Base-by-base conservation (phyloP, 2,113 vertebrate genomes). In the Podiceps cristatus region DNA sequence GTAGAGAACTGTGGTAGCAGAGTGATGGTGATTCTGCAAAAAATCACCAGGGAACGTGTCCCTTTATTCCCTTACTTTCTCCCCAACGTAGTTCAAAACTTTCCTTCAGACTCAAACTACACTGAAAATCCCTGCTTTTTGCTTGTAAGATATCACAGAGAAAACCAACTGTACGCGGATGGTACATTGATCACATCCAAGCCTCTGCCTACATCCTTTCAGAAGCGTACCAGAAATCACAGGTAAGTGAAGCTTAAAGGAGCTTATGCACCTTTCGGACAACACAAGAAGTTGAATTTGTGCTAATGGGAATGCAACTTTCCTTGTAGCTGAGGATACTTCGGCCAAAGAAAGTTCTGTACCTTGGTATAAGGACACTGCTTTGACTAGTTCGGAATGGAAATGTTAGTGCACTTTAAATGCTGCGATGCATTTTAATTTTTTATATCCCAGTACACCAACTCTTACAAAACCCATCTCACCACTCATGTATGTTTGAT, bases 121-220 rank as follows among this genome's bases (percentile, higher is more conserved):
- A 27, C 4, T 28, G 49, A 29, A 75, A 81, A 81, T 71, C 37
- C 47, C 71, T 81, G 50, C 3, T 22, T 89, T 93, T 85, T 78
- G 47, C 56, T 78, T 93, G 37, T 13, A 59, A 17, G n/a, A 6
- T 42, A 55, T 9, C 24, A 40, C 1, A 4, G 14, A 45, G 19
- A 80, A 42, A 91, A 86, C 1, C 24, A 19, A 29, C 0, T 0
- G 45, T 33, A 31, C 13, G 2, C 2, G 7, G 50, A 22, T 66
- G 44, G 52, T 29, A 75, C 37, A 22, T 2, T 17, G 63, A 71
- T 23, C 37, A 37, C 20, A 59, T 59, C 77, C 44, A 55, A 94
- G 52, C 31, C 19, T 74, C 68, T 91, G 42, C 56, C 28, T 10
- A 16, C 37, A 13, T 35, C 19, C 47, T 71, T 91, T 45, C 2